Evolutionary conservation across 1,140 invertebrate genomes (phyloP).

Genomic region (Pseudachorutes palmiensis): DNA sequence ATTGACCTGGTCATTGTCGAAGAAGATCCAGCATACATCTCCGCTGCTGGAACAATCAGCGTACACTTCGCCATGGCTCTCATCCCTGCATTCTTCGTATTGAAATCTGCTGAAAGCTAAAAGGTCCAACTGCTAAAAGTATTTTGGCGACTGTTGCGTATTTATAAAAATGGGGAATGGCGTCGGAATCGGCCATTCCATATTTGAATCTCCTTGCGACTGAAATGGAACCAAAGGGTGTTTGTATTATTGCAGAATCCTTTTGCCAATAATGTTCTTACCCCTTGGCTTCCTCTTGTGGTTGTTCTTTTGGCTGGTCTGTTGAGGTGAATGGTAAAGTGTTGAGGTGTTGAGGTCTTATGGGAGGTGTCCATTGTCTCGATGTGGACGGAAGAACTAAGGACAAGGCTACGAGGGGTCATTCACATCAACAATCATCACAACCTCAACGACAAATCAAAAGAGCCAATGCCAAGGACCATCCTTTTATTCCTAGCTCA

Average conservation of each 20-base stretch:
- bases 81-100: background rate
- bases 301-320: too few species aligned
- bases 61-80: background rate
- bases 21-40: background rate
- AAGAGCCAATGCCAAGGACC: background rate
- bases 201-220: too few species aligned
- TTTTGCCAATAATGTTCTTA: too few species aligned
- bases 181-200: background rate
- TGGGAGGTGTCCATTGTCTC: too few species aligned
- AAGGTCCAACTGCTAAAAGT: background rate
- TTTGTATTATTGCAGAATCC: background rate
- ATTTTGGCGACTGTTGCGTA: background rate
- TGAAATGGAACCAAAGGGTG: too few species aligned
- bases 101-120: background rate
- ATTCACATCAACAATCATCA: conserved; percentile 23
- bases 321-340: background rate
- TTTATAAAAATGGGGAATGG: background rate
- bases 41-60: background rate
- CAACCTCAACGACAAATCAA: background rate
- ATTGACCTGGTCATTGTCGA: background rate
- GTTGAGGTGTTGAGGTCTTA: conserved; percentile 3
- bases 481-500: too few species aligned
- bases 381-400: conserved; percentile 21
- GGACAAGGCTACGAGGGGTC: conserved; percentile 35
- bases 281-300: too few species aligned